Evolutionary conservation across 2,113 vertebrate species (phyloP).

Genomic region (Centrocercus urophasianus): DNA sequence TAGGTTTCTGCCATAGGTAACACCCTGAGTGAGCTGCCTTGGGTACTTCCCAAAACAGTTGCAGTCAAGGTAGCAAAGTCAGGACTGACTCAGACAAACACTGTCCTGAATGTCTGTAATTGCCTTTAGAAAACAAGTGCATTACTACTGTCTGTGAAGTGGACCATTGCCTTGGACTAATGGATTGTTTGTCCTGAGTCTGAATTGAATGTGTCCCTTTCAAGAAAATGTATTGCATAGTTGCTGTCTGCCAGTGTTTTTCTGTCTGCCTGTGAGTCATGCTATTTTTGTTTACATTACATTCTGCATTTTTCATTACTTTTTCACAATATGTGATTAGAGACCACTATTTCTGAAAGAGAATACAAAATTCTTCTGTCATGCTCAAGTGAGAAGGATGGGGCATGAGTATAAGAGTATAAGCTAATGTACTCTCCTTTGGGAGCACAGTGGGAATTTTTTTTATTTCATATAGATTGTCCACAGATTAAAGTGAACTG

Average conservation of each 20-base stretch:
- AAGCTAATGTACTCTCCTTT: not conserved
- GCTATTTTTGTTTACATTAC: not conserved
- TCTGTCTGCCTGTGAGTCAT: not conserved
- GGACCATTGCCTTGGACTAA: not conserved
- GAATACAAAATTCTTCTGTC: not conserved
- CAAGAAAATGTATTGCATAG: not conserved
- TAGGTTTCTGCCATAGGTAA: not conserved
- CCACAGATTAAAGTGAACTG: not conserved
- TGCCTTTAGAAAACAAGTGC: not conserved
- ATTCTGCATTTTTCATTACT: not conserved
- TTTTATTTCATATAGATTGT: not conserved
- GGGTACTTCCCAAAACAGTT: too few species aligned
- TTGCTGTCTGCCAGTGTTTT: not conserved
- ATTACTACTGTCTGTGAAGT: not conserved
- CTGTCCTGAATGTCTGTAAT: not conserved
- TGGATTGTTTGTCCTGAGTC: not conserved
- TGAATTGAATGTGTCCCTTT: not conserved
- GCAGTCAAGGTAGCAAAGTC: not conserved
- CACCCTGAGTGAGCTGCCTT: not conserved
- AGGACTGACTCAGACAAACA: not conserved
- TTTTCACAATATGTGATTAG: not conserved
- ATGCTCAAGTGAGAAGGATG: not conserved
- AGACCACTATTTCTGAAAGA: not conserved
- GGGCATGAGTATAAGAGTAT: not conserved
- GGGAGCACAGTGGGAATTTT: not conserved